Base-by-base conservation (phyloP, 1,140 invertebrate species). In the Formica selysi region DNA sequence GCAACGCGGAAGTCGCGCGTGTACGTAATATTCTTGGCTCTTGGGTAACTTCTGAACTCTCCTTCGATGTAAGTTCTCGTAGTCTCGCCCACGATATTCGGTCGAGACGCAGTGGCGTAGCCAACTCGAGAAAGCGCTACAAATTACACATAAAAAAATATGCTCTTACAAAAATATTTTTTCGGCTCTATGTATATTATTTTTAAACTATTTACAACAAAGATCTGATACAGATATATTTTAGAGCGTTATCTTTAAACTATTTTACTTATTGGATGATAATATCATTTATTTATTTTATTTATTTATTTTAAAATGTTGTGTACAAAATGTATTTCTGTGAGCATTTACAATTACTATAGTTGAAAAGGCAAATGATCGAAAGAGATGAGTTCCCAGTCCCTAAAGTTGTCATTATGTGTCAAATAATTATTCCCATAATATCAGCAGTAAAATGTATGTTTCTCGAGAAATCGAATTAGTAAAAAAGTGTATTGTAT, bases 1-100 rank as follows among this genome's bases (percentile, higher is more conserved):
- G 91, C 91, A 93, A 94, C 92, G 91, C 93, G 93, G 93, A 94
- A 94, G 92, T 93, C 86, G 85, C 86, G 80, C 84, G 48, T 79
- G 79, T 91, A 92, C 92, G 92, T 93, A 93, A 93, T 90, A 88
- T 91, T 89, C 89, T 73, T 22, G 86, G 70, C 80, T 88, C 90
- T 93, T 93, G 90, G 79, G 92, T 91, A 93, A 93, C 86, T 22
- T 59, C 36, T 19, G 73, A 85, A 80, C 81, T 87, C 84, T 88
- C 76, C 76, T 73, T 74, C 85, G 73, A 79, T 32, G 62, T 57
- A 61, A 74, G 74, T 62, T 88, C 59, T 10, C 74, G 11, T 73
- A 32, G 62, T 78, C 59, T 76, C 73, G 57, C 51, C 84, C 74
- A 90, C 88, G 54, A 87, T 70, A 57, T 16, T 36, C 51, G 44